Evolutionary conservation across 1,140 invertebrate genomes (phyloP), one percentile per base, ranked within the genome.

Genomic region (Brachionus plicatilis): DNA sequence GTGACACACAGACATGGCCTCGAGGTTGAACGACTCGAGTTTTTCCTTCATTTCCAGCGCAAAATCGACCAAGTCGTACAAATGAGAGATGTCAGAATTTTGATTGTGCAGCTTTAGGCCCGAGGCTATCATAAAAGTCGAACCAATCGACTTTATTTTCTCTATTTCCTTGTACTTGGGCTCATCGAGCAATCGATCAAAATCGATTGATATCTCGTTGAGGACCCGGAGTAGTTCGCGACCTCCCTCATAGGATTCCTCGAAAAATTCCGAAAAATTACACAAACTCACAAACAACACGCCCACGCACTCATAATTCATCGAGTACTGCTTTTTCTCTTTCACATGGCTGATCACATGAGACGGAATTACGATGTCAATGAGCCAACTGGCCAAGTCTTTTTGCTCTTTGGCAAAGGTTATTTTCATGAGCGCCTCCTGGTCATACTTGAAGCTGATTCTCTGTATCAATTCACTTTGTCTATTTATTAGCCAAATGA

Each of bases 71-170:
- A 85, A 50, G 37, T 66, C 72, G 24, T 78, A 47, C 6, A 78
- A 41, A 85, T 78, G 33, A 20, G n/a, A 29, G 7, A 79, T 91
- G 85, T 91, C 92, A 24, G 87, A 65, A 37, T 86, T 85, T 5
- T 91, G 86, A 85, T 93, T 90, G 85, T 92, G 91, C 0, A 94
- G 93, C 90, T 96, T 95, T 14, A 98, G 89, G 0, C 96, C 96
- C 84, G 95, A 96, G 0, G 96, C 96, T 2, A 96, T 96, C 96
- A 99, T 99, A 86, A 96, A 98, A 0, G 96, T 97, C 85, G 94
- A 94, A 3, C 96, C 96, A 84, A 98, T 98, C 0, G 96, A 98
- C 88, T 99, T 99, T 84, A 99, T 98, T 89, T 99, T 99, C 88
- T 98, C 96, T 1, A 98, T 94, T 79, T 95, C 93, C 50, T 93